Evolutionary conservation across 2,888 invertebrate genomes (phyloP).

Genomic region (Latrodectus elegans): DNA sequence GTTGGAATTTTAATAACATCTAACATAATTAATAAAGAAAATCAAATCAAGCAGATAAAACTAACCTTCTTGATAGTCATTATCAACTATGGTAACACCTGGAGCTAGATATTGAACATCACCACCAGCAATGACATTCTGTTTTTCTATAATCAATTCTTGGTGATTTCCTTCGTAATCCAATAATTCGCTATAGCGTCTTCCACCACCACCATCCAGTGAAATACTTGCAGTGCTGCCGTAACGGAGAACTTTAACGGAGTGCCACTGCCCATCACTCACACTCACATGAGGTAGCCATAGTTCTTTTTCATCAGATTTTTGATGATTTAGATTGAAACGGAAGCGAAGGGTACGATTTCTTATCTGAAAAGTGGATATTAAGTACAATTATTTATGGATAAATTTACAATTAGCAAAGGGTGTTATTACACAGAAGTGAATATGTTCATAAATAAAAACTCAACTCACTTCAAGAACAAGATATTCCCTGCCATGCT

Average conservation of each 20-base stretch:
- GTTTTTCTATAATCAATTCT: slow-evolving; percentile 68
- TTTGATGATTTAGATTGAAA: slow-evolving; percentile 74
- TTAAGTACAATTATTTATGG: not conserved
- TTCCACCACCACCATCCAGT: slow-evolving; percentile 76
- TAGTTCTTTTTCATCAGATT: slow-evolving; percentile 67
- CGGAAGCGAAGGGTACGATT: slow-evolving; percentile 74
- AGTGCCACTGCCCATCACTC: slow-evolving; percentile 76
- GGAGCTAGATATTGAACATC: slow-evolving; percentile 70
- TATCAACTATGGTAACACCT: slow-evolving; percentile 57
- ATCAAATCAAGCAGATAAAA: not conserved
- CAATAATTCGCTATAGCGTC: slow-evolving; percentile 70
- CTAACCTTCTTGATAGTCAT: slow-evolving; percentile 70
- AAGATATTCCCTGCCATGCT: slow-evolving; percentile 72
- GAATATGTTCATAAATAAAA: not conserved
- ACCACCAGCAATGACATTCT: slow-evolving; percentile 71
- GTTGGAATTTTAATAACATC: not conserved
- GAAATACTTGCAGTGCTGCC: slow-evolving; percentile 75
- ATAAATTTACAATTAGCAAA: not conserved
- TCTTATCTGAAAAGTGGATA: slow-evolving; percentile 71
- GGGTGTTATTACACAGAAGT: not conserved
- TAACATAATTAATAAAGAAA: not conserved
- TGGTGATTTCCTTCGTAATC: slow-evolving; percentile 68
- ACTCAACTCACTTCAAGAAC: slow-evolving; percentile 73
- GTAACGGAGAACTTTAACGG: slow-evolving; percentile 71
- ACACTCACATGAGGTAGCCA: slow-evolving; percentile 71